phyloP scores from a whole-genome alignment of 2,113 vertebrate species.

The Cranoglanis bouderius region DNA sequence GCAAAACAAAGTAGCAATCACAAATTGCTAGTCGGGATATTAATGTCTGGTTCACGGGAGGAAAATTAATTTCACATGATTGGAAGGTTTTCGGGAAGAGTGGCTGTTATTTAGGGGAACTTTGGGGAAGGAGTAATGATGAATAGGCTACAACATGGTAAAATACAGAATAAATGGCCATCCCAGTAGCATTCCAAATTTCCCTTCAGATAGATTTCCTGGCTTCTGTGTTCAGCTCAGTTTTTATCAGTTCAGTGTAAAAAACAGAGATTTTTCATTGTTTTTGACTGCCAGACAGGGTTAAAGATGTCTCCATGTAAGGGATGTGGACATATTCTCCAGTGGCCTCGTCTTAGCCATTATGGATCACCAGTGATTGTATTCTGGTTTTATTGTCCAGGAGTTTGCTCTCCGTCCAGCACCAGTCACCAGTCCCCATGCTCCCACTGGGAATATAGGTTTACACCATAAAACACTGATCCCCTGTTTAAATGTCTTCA shows the following conservation, averaged over 20 bases:
- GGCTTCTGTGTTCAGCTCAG: not conserved
- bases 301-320: conserved; percentile 16
- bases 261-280: not conserved
- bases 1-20: conserved; percentile 37
- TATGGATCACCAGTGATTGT: conserved; percentile 52
- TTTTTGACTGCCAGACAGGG: conserved; percentile 1
- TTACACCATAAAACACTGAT: conserved; percentile 58
- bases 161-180: not conserved
- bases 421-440: not conserved
- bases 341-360: conserved; percentile 49
- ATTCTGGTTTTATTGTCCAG: conserved; percentile 53
- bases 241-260: conserved; percentile 16
- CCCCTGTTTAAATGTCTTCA: conserved; percentile 58
- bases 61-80: conserved; percentile 25
- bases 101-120: conserved; percentile 5
- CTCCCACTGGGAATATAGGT: conserved; percentile 41
- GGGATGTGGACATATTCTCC: conserved; percentile 19
- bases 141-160: not conserved
- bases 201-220: not conserved
- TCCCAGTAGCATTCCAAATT: not conserved
- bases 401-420: conserved; percentile 10
- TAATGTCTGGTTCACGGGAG: conserved; percentile 36
- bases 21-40: conserved; percentile 31
- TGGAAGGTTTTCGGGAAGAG: not conserved
- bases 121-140: not conserved